phyloP scores from a whole-genome alignment of 1,140 invertebrate genomes.

The Heliconius eleuchia region DNA sequence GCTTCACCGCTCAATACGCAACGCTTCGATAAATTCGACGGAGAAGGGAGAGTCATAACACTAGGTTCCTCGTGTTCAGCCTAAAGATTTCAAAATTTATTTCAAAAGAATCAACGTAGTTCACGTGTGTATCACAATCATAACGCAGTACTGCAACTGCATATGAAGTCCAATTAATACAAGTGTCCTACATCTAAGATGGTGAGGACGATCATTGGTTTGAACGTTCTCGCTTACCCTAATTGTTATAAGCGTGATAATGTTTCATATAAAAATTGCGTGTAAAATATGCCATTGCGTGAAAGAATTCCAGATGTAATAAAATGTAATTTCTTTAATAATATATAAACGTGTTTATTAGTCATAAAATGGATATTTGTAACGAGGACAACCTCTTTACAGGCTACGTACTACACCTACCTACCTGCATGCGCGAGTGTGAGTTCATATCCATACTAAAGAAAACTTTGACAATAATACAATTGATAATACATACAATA shows the following conservation, averaged over 20 bases:
- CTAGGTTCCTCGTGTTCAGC: too few relatives aligned
- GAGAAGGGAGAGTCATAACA: too few relatives aligned
- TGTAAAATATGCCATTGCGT: neutral
- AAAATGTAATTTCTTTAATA: slow-evolving; percentile 2
- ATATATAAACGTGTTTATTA: neutral
- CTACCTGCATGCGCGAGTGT: neutral
- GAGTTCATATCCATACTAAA: neutral
- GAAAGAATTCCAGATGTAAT: neutral
- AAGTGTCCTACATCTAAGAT: slow-evolving; percentile 15
- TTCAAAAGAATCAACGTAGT: neutral
- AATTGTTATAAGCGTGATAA: neutral
- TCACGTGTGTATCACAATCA: neutral
- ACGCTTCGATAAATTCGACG: too few relatives aligned
- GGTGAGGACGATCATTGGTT: neutral
- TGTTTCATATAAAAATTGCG: slow-evolving; percentile 2
- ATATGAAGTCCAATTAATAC: slow-evolving; percentile 12
- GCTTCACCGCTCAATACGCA: too few relatives aligned
- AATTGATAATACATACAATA: neutral
- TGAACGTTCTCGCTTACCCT: neutral
- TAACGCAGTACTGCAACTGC: slow-evolving; percentile 1
- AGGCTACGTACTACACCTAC: too few relatives aligned
- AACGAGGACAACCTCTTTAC: neutral
- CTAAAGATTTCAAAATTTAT: neutral
- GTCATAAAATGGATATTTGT: slow-evolving; percentile 8
- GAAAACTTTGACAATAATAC: neutral